These are phyloP conservation scores for Labroides dimidiatus DNA, from an alignment of 2,797 vertebrate species.

Conservation along the genomic window DNA sequence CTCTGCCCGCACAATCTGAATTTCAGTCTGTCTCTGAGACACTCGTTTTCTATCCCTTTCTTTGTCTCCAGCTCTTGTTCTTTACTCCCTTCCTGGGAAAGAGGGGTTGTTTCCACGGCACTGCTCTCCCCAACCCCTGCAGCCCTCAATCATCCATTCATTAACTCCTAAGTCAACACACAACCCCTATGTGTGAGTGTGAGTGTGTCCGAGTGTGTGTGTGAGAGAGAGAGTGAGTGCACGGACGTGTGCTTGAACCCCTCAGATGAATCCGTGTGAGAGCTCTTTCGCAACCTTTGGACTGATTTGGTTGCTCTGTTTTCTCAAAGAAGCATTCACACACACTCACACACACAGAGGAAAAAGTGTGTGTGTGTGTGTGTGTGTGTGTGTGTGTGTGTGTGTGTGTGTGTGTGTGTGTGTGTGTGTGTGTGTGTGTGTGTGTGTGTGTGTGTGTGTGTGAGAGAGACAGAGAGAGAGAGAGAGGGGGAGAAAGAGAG, in stretches of 20 bases:
- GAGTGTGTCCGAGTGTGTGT: slow-evolving; percentile 22
- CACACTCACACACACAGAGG: slow-evolving; percentile 13
- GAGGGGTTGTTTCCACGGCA: slow-evolving; percentile 76
- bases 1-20: slow-evolving; percentile 61
- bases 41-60: slow-evolving; percentile 61
- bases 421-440: too few relatives aligned
- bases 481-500: slow-evolving; percentile 11
- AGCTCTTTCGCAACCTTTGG: slow-evolving; percentile 49
- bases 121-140: slow-evolving; percentile 72
- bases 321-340: slow-evolving; percentile 21
- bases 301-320: neutral
- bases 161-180: slow-evolving; percentile 86
- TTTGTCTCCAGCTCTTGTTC: slow-evolving; percentile 68
- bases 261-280: slow-evolving; percentile 54
- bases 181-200: slow-evolving; percentile 54
- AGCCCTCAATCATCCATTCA: slow-evolving; percentile 85
- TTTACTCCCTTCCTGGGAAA: slow-evolving; percentile 73
- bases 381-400: too few relatives aligned
- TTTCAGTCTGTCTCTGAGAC: slow-evolving; percentile 63
- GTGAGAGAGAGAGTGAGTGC: slow-evolving; percentile 1
- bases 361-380: too few relatives aligned
- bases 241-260: slow-evolving; percentile 39
- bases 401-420: too few relatives aligned
- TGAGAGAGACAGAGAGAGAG: neutral
- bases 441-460: too few relatives aligned